Conservation (phyloP, 2,888 invertebrate species). For the Lumbricus terrestris region DNA sequence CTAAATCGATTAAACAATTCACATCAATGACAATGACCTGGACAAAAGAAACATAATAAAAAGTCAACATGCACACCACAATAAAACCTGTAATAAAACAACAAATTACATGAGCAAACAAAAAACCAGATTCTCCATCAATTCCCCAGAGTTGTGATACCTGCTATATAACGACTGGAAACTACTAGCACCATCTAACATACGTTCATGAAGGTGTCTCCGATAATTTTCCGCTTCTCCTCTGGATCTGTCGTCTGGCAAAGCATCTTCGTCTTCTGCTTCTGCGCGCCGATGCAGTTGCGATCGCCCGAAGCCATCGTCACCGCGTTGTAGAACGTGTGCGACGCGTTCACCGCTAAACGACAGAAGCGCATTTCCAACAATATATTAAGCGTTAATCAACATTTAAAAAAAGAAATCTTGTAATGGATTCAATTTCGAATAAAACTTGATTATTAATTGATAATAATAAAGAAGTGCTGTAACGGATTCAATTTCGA, state of each 20-base stretch:
- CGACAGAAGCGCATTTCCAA: neutral
- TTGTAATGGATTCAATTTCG: too few relatives aligned
- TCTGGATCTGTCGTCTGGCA: constrained; percentile 73
- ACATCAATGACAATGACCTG: neutral
- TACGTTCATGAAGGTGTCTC: constrained; percentile 91
- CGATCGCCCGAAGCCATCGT: constrained; percentile 74
- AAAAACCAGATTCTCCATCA: too few relatives aligned
- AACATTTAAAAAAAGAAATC: too few relatives aligned
- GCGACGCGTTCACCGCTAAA: constrained; percentile 63
- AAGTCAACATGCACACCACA: neutral
- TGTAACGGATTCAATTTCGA: too few relatives aligned
- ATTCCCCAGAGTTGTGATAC: neutral
- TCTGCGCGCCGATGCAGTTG: constrained; percentile 55
- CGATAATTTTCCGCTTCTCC: constrained; percentile 96
- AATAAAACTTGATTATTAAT: too few relatives aligned
- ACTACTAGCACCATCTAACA: neutral
- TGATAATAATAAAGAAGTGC: too few relatives aligned
- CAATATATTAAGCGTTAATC: neutral
- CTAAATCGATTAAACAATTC: neutral
- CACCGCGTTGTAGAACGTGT: constrained; percentile 68
- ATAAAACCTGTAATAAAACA: neutral
- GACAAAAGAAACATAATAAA: neutral
- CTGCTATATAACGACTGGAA: neutral
- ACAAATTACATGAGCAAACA: too few relatives aligned
- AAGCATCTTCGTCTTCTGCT: constrained; percentile 63